Base-by-base conservation (phyloP, 2,888 invertebrate genomes). In the Brachynemurus nebulosus region DNA sequence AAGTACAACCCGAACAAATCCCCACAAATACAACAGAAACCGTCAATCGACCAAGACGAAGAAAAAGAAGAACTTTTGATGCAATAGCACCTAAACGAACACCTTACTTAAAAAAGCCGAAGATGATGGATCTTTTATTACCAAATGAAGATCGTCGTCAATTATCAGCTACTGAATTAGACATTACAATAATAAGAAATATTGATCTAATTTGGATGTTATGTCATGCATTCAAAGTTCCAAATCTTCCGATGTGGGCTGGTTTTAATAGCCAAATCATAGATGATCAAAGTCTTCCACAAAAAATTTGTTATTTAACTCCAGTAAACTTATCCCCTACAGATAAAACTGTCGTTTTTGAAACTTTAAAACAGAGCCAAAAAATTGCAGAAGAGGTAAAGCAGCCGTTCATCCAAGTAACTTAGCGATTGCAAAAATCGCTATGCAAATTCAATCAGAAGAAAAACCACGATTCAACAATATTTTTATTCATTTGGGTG, bases 241-340 rank as follows among this genome's bases (percentile, higher is more conserved):
- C 47, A 2, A 38, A 51, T 47, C 40, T 47, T 39, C 52, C 53
- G 23, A 54, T 53, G 53, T 57, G 55, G 57, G 54, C 53, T 17
- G 58, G 57, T 33, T 59, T 46, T 52, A 40, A 57, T 33, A 54
- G 53, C 47, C 50, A 48, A 44, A 54, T 55, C 45, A 37, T 48
- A 3, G 47, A 23, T 23, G n/a, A n/a, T n/a, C n/a, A n/a, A n/a
- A n/a, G n/a, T n/a, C n/a, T n/a, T n/a, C n/a, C n/a, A n/a, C n/a
- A 30, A 30, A 30, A 30, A 3, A 30, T 3, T 30, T 30, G 4
- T 30, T 2, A 3, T 3, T 12, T 3, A 3, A 30, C 2, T 30
- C 11, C 30, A 2, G n/a, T 30, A 3, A 30, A 30, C 12, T 3
- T 30, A n/a, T n/a, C n/a, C n/a, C n/a, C n/a, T n/a, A n/a, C n/a